phyloP scores from a whole-genome alignment of 2,113 vertebrate genomes.

The Myotis yumanensis region DNA sequence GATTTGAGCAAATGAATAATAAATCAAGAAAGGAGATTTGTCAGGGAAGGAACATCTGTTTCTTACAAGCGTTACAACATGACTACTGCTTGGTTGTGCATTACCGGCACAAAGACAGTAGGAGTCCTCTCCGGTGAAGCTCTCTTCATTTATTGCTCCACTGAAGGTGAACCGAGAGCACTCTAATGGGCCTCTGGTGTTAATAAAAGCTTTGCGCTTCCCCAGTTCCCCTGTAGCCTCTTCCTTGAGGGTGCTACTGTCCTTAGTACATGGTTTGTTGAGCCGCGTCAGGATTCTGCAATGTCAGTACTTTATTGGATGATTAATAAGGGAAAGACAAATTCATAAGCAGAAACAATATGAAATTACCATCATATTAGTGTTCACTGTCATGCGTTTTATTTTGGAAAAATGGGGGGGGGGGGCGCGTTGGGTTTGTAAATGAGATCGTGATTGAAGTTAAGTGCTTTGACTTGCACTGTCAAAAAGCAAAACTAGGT shows the following conservation, averaged over 20 bases:
- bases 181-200: slow-evolving; percentile 98
- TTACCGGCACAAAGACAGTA: slow-evolving; percentile 91
- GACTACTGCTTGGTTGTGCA: slow-evolving; percentile 90
- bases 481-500: slow-evolving; percentile 86
- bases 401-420: slow-evolving; percentile 79
- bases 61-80: slow-evolving; percentile 95
- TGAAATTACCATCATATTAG: slow-evolving; percentile 91
- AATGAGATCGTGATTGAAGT: slow-evolving; percentile 90
- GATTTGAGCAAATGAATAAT: slow-evolving; percentile 97
- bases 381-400: slow-evolving; percentile 88
- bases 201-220: slow-evolving; percentile 95
- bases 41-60: slow-evolving; percentile 99
- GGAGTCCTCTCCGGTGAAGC: slow-evolving; percentile 91
- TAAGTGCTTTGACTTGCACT: slow-evolving; percentile 88
- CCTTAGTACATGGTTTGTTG: slow-evolving; percentile 99
- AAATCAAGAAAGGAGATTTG: slow-evolving; percentile 98
- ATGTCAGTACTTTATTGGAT: slow-evolving; percentile 98
- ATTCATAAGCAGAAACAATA: slow-evolving; percentile 97
- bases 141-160: slow-evolving; percentile 99
- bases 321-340: slow-evolving; percentile 99
- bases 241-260: slow-evolving; percentile 97
- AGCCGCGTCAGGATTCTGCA: slow-evolving; percentile 96
- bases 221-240: slow-evolving; percentile 85
- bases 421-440: slow-evolving; percentile 66
- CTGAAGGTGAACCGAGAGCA: slow-evolving; percentile 99